Evolutionary conservation across 1,140 invertebrate genomes (phyloP).

Genomic region (Drosophila ercepeae): DNA sequence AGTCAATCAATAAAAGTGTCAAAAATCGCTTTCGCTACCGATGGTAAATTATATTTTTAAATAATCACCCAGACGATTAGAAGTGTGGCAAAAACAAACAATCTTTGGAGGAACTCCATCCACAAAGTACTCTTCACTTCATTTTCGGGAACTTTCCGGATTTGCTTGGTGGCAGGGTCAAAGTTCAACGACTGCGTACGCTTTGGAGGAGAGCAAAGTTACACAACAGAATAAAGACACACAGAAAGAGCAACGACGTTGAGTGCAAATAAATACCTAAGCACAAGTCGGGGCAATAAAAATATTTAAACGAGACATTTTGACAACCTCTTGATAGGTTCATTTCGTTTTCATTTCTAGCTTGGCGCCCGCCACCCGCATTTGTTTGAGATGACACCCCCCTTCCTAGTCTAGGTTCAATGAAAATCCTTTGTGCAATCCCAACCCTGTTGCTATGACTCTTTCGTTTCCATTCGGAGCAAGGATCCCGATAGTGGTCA

Average conservation of each 20-base stretch:
- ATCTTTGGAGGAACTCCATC: background rate
- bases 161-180: slow-evolving; percentile 49
- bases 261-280: slow-evolving; percentile 67
- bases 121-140: too few species aligned
- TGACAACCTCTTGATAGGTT: slow-evolving; percentile 79
- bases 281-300: slow-evolving; percentile 64
- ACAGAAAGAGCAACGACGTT: slow-evolving; percentile 14
- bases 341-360: slow-evolving; percentile 64
- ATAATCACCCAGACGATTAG: slow-evolving; percentile 11
- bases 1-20: slow-evolving; percentile 53
- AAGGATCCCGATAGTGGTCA: slow-evolving; percentile 15
- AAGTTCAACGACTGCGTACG: slow-evolving; percentile 73
- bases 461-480: slow-evolving; percentile 23
- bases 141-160: slow-evolving; percentile 26
- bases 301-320: slow-evolving; percentile 81
- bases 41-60: slow-evolving; percentile 26
- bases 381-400: slow-evolving; percentile 20
- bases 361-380: slow-evolving; percentile 24
- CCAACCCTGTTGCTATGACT: slow-evolving; percentile 19
- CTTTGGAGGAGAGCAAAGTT: slow-evolving; percentile 50
- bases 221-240: slow-evolving; percentile 55
- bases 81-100: slow-evolving; percentile 10
- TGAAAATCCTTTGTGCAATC: slow-evolving; percentile 44
- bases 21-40: slow-evolving; percentile 14
- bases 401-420: slow-evolving; percentile 47